Conservation (phyloP, 2,797 vertebrate genomes). For the Pseudomugil tenellus region DNA sequence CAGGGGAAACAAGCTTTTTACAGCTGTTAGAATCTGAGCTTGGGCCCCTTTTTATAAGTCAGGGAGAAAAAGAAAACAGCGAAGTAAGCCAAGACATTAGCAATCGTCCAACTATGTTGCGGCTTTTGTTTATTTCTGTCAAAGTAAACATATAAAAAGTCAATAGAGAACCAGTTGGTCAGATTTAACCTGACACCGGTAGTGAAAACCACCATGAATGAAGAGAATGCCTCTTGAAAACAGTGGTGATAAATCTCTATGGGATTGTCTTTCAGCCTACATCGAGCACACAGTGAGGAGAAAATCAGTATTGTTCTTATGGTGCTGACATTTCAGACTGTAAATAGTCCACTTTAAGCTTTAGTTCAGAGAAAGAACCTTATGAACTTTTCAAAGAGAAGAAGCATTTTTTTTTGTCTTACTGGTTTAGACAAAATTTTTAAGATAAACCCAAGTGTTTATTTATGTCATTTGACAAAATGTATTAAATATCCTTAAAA, state of each 20-base stretch:
- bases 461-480: slow-evolving; percentile 80
- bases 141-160: slow-evolving; percentile 80
- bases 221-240: slow-evolving; percentile 74
- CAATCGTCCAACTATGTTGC: slow-evolving; percentile 76
- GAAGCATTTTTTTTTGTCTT: slow-evolving; percentile 79
- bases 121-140: slow-evolving; percentile 81
- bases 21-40: slow-evolving; percentile 58
- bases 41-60: slow-evolving; percentile 73
- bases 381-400: slow-evolving; percentile 70
- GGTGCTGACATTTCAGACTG: slow-evolving; percentile 71
- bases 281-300: slow-evolving; percentile 46
- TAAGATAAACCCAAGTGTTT: slow-evolving; percentile 72
- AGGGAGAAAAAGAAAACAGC: slow-evolving; percentile 63
- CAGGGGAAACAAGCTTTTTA: slow-evolving; percentile 66
- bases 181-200: slow-evolving; percentile 70
- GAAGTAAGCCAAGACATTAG: slow-evolving; percentile 69
- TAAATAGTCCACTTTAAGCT: slow-evolving; percentile 66
- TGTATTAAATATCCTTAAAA: slow-evolving; percentile 74
- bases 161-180: slow-evolving; percentile 65
- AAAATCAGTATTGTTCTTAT: slow-evolving; percentile 60
- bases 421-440: slow-evolving; percentile 82
- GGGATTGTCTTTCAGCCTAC: slow-evolving; percentile 56
- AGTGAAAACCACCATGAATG: slow-evolving; percentile 76
- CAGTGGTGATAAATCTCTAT: slow-evolving; percentile 70
- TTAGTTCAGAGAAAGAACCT: slow-evolving; percentile 61